These are phyloP conservation scores for Coenobita brevimanus DNA, from an alignment of 1,140 invertebrate species.

Conservation along the genomic window DNA sequence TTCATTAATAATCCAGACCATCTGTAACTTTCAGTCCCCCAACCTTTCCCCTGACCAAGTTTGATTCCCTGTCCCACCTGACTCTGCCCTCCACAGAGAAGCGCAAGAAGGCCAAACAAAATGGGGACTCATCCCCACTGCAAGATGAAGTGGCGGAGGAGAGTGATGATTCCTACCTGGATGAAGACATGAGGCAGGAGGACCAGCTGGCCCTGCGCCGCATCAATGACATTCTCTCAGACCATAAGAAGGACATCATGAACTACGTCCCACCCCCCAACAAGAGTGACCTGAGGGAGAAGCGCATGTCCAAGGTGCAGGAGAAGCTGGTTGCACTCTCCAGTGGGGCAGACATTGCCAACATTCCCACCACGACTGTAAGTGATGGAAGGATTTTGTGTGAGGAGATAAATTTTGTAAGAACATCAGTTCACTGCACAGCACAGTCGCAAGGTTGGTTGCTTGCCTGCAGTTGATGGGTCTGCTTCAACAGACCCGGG, in stretches of 20 bases:
- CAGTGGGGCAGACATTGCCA: conserved; percentile 69
- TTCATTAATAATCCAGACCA: too few species aligned
- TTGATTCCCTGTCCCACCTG: too few species aligned
- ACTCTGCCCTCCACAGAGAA: conserved; percentile 77
- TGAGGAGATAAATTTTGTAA: too few species aligned
- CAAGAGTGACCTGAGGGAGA: conserved; percentile 67
- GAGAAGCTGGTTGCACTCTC: conserved; percentile 71
- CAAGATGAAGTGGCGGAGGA: conserved; percentile 78
- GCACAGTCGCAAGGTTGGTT: too few species aligned
- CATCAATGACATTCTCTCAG: conserved; percentile 85
- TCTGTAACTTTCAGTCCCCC: too few species aligned
- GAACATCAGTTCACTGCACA: too few species aligned
- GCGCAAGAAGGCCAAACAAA: conserved; percentile 76
- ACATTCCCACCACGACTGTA: conserved; percentile 59
- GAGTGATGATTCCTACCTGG: conserved; percentile 80
- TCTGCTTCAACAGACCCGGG: too few species aligned
- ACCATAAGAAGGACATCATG: conserved; percentile 88
- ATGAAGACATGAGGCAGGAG: conserved; percentile 83
- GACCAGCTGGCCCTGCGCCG: conserved; percentile 83
- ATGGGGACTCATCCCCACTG: conserved; percentile 76
- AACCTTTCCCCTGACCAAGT: too few species aligned
- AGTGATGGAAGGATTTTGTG: conserved; percentile 21
- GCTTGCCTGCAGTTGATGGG: too few species aligned
- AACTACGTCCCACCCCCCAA: conserved; percentile 74
- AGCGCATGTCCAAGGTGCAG: conserved; percentile 71